phyloP scores from a whole-genome alignment of 1,140 invertebrate species.

The Phymorhynchus buccinoides region DNA sequence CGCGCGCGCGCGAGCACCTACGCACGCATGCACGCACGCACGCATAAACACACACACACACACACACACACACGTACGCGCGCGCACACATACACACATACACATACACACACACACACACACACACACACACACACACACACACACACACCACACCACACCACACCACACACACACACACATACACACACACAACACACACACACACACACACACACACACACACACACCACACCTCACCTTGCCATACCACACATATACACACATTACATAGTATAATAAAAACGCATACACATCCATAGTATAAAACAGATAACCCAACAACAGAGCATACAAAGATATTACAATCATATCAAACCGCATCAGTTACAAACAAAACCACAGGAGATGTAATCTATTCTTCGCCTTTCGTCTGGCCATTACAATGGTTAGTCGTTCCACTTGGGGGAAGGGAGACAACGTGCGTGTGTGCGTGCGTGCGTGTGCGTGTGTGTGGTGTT shows the following conservation, averaged over 20 bases:
- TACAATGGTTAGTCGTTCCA: too few relatives aligned
- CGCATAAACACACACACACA: slow-evolving; percentile 1
- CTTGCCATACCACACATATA: background rate
- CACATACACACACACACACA: background rate
- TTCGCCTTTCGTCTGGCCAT: too few relatives aligned
- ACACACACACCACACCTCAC: background rate
- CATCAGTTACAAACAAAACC: too few relatives aligned
- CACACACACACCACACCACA: slow-evolving; percentile 5
- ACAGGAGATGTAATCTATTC: too few relatives aligned
- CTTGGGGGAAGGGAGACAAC: too few relatives aligned
- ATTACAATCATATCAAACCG: too few relatives aligned
- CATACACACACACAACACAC: background rate
- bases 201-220: background rate
- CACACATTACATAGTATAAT: background rate
- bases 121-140: background rate
- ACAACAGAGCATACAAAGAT: too few relatives aligned
- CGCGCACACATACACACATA: background rate
- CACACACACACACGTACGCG: slow-evolving; percentile 13
- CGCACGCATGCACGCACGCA: background rate
- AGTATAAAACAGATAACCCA: too few relatives aligned
- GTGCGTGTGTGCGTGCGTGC: too few relatives aligned
- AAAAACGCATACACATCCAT: too few relatives aligned
- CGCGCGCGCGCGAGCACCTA: background rate
- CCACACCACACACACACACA: slow-evolving; percentile 2
- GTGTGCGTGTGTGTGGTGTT: too few relatives aligned